Conservation (phyloP, 2,113 vertebrate genomes). For the Pseudorhombus dupliciocellatus region DNA sequence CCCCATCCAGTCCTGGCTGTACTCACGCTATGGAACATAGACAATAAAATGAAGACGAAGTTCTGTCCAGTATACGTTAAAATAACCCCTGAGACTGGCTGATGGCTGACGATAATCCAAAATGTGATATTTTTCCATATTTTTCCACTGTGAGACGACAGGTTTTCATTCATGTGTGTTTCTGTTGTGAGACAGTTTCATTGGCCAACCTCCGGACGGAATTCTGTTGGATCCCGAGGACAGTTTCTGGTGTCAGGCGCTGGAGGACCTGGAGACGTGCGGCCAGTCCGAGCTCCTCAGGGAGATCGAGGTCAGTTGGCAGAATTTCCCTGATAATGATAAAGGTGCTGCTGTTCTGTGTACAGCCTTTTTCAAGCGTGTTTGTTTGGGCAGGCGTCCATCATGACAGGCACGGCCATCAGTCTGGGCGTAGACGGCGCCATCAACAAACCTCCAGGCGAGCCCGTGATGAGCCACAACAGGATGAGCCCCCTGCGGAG, state of each 20-base stretch:
- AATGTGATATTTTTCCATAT: too few species aligned
- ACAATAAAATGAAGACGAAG: too few species aligned
- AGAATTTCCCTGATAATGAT: too few species aligned
- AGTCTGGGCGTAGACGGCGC: conserved; percentile 85
- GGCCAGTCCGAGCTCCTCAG: conserved; percentile 96
- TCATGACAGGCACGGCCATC: conserved; percentile 93
- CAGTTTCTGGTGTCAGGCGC: conserved; percentile 96
- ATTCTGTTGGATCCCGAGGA: conserved; percentile 89
- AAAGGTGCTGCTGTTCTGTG: background rate
- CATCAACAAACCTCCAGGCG: conserved; percentile 78
- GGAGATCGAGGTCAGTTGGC: conserved; percentile 91
- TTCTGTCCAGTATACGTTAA: background rate
- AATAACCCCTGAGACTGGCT: background rate
- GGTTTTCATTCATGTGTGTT: background rate
- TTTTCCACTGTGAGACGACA: too few species aligned
- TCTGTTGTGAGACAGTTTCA: conserved; percentile 80
- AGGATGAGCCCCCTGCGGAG: conserved; percentile 82
- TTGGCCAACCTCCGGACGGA: conserved; percentile 87
- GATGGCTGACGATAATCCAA: too few species aligned
- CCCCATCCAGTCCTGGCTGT: background rate
- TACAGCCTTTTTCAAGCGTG: background rate
- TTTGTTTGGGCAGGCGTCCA: conserved; percentile 85
- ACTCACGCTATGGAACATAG: background rate
- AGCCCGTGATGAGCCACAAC: conserved; percentile 77
- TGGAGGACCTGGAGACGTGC: conserved; percentile 98